Conservation (phyloP, 2,888 invertebrate species). For the Dioctria linearis region DNA sequence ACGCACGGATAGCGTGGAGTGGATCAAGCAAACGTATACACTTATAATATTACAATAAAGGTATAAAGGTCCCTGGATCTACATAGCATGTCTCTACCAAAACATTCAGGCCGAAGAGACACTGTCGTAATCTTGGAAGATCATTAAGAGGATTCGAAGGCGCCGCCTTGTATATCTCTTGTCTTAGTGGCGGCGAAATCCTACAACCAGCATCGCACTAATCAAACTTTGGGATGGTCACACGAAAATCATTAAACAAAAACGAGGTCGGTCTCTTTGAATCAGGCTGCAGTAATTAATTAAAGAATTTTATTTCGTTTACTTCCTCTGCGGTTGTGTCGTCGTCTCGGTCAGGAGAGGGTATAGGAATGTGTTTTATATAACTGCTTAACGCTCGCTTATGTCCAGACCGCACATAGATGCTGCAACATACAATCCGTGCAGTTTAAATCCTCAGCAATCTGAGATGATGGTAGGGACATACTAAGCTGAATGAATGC, state of each 20-base stretch:
- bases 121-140: conserved; percentile 51
- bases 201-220: conserved; percentile 50
- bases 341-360: conserved; percentile 2
- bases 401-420: conserved; percentile 14
- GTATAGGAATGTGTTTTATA: conserved; percentile 26
- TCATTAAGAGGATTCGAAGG: conserved; percentile 57
- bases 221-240: conserved; percentile 56
- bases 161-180: conserved; percentile 53
- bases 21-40: background rate
- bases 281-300: conserved; percentile 57
- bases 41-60: background rate
- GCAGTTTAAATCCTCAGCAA: background rate
- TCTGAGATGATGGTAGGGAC: conserved; percentile 5
- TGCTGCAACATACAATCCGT: conserved; percentile 1
- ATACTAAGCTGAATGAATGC: background rate
- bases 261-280: conserved; percentile 57
- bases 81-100: conserved; percentile 19
- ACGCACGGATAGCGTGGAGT: conserved; percentile 5
- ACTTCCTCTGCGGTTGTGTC: background rate
- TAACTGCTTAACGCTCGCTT: conserved; percentile 38
- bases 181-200: conserved; percentile 46
- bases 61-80: background rate
- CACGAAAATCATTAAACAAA: conserved; percentile 58
- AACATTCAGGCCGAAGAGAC: conserved; percentile 2
- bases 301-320: conserved; percentile 57